A percentile compares a stretch with the other conserved stretches of the same genome.
Conservation (phyloP, 2,797 vertebrate species). For the Argyrosomus regius region DNA sequence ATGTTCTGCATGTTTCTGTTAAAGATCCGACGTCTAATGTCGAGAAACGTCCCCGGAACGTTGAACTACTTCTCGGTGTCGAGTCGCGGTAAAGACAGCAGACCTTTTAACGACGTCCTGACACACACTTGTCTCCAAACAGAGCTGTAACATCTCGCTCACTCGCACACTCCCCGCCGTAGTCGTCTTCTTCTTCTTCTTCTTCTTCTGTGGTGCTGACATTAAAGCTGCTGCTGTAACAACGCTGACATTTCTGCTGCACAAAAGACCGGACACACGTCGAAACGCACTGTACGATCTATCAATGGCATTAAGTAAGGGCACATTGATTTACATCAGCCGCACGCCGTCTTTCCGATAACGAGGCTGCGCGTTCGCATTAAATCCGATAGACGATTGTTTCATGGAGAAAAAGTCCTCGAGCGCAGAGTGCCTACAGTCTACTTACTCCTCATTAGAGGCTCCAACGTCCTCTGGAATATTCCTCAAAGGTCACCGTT, state of each 20-base stretch:
- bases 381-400: constrained; percentile 55
- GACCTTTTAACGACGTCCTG: constrained; percentile 13
- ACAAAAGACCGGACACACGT: constrained; percentile 58
- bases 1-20: too few species aligned
- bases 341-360: constrained; percentile 52
- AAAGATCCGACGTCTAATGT: too few species aligned
- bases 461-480: constrained; percentile 71
- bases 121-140: constrained; percentile 1
- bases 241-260: constrained; percentile 71
- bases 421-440: constrained; percentile 22
- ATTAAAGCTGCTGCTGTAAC: constrained; percentile 70
- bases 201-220: constrained; percentile 54
- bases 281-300: constrained; percentile 40
- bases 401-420: constrained; percentile 50
- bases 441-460: constrained; percentile 77
- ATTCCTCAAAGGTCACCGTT: constrained; percentile 88
- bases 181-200: background rate
- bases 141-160: background rate
- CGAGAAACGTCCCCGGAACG: background rate
- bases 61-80: background rate
- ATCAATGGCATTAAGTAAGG: constrained; percentile 60
- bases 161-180: background rate
- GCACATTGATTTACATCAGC: constrained; percentile 65
- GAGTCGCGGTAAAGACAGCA: background rate
- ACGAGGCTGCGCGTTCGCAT: constrained; percentile 66